Evolutionary conservation across 2,797 vertebrate species (phyloP).

Genomic region (Hafferia zeledoni): DNA sequence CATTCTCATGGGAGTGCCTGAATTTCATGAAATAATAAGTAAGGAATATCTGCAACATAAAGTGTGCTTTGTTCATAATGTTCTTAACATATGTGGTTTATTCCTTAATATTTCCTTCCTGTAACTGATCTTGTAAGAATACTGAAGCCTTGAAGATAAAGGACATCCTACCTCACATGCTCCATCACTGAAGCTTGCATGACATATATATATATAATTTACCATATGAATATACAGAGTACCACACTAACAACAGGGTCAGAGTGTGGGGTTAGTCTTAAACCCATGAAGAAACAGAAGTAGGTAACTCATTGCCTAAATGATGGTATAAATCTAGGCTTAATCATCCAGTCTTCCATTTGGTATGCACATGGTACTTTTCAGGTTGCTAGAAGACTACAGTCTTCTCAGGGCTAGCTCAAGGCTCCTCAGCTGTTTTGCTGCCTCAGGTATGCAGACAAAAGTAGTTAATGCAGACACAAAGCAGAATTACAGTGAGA

Average conservation of each 20-base stretch:
- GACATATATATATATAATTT: not conserved
- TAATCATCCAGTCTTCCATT: not conserved
- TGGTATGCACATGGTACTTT: not conserved
- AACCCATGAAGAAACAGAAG: not conserved
- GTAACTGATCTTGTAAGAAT: not conserved
- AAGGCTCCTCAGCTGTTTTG: not conserved
- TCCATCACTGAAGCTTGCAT: not conserved
- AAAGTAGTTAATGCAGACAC: not conserved
- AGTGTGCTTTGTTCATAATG: not conserved
- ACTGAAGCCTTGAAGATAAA: not conserved
- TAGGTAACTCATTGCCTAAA: not conserved
- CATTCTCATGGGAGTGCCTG: not conserved
- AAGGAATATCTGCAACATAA: not conserved
- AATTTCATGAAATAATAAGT: not conserved
- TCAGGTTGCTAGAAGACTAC: not conserved
- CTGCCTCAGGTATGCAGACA: not conserved
- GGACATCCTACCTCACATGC: not conserved
- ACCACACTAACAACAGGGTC: not conserved
- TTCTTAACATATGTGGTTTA: not conserved
- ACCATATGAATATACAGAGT: not conserved
- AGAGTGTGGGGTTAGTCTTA: fast-evolving
- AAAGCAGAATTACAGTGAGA: not conserved
- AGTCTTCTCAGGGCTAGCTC: not conserved
- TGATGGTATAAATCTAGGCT: fast-evolving
- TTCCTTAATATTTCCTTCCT: not conserved